phyloP scores from a whole-genome alignment of 2,113 vertebrate genomes.

The Hystrix brachyura region DNA sequence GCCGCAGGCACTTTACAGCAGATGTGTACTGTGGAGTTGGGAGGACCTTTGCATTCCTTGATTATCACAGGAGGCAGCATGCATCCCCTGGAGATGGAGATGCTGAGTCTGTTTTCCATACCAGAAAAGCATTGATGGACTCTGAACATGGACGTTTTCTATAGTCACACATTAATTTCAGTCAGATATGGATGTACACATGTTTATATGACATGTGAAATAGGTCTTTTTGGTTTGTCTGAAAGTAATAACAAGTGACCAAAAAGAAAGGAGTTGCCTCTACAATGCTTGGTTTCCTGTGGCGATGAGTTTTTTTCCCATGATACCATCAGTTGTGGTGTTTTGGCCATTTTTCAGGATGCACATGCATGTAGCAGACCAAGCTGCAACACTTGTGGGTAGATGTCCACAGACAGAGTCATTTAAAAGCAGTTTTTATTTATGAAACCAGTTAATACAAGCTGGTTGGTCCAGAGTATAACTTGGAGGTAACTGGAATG shows the following conservation, averaged over 20 bases:
- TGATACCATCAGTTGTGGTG: background rate
- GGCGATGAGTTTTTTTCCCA: background rate
- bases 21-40: constrained; percentile 93
- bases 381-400: background rate
- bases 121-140: constrained; percentile 83
- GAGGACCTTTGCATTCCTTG: constrained; percentile 94
- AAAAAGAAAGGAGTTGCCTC: background rate
- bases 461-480: background rate
- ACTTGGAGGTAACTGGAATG: background rate
- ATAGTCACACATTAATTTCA: background rate
- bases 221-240: background rate
- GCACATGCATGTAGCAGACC: background rate
- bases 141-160: constrained; percentile 69
- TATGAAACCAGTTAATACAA: background rate
- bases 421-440: constrained; percentile 2
- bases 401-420: background rate
- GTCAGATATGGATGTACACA: background rate
- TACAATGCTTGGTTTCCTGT: background rate
- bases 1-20: constrained; percentile 90
- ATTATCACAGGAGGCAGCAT: constrained; percentile 93
- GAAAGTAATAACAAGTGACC: background rate
- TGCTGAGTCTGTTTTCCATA: constrained; percentile 93
- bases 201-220: background rate
- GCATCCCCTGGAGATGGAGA: constrained; percentile 97
- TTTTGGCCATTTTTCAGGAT: background rate